Evolutionary conservation across 1,140 invertebrate genomes (phyloP).

Genomic region (Cydia pomonella): DNA sequence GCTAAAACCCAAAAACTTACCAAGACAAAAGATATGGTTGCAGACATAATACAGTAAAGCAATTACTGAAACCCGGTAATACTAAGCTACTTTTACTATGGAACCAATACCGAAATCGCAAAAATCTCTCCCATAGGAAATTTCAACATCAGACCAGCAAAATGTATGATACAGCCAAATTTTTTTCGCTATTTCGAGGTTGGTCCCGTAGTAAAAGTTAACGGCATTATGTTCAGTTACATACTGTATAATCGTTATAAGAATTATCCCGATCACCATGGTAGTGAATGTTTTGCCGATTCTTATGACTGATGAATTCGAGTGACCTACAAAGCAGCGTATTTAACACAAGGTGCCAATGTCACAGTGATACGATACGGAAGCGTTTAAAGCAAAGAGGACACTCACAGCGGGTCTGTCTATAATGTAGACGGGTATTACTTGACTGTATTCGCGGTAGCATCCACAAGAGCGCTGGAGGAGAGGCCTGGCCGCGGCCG

Average conservation of each 20-base stretch:
- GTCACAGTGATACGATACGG: not conserved
- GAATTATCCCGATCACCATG: not conserved
- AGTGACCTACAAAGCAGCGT: slow-evolving; percentile 16
- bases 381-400: slow-evolving; percentile 40
- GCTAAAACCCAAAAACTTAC: not conserved
- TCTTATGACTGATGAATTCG: not conserved
- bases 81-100: too few species aligned
- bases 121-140: too few species aligned
- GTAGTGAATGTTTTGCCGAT: slow-evolving; percentile 10
- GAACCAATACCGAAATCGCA: too few species aligned
- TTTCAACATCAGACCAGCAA: too few species aligned
- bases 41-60: not conserved
- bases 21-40: not conserved
- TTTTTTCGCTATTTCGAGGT: too few species aligned
- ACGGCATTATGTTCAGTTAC: too few species aligned
- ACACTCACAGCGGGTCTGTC: slow-evolving; percentile 70
- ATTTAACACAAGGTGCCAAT: slow-evolving; percentile 11
- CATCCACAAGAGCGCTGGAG: slow-evolving; percentile 54
- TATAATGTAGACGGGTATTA: slow-evolving; percentile 75
- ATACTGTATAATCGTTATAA: slow-evolving; percentile 9
- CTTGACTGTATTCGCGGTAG: slow-evolving; percentile 70
- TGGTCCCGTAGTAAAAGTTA: too few species aligned
- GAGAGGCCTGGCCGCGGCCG: slow-evolving; percentile 47
- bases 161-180: too few species aligned
- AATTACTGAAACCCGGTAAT: too few species aligned